Conservation (phyloP, 2,797 vertebrate species). For the Microhierax caerulescens region DNA sequence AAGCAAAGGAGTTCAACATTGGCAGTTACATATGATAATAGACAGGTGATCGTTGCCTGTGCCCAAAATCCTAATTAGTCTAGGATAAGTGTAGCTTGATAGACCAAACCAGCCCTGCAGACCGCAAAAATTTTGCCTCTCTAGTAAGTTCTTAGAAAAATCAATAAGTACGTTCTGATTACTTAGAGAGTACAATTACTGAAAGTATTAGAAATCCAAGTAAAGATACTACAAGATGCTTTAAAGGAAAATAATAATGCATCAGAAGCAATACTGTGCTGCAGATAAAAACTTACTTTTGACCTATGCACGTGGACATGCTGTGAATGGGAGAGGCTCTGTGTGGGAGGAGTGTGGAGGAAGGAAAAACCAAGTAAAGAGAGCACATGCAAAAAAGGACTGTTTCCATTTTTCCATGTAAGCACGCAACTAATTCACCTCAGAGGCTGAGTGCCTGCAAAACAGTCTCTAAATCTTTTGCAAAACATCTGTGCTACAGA, state of each 20-base stretch:
- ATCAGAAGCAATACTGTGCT: neutral
- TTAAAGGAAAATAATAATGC: neutral
- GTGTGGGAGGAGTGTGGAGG: neutral
- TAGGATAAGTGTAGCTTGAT: neutral
- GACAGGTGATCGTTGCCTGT: neutral
- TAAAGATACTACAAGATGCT: neutral
- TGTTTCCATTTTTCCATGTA: neutral
- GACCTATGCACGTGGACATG: neutral
- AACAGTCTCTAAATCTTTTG: slow-evolving; percentile 59
- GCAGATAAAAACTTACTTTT: neutral
- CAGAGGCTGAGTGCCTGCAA: neutral
- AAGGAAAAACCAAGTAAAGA: neutral
- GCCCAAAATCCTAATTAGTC: neutral
- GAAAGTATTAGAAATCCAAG: neutral
- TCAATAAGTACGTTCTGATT: neutral
- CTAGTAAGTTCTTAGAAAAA: neutral
- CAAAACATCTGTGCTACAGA: slow-evolving; percentile 63
- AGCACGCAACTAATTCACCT: slow-evolving; percentile 44
- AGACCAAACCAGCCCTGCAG: neutral
- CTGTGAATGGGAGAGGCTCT: neutral
- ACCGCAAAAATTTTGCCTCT: neutral
- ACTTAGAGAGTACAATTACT: neutral
- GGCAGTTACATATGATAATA: neutral
- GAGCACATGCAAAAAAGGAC: neutral
- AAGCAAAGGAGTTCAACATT: neutral